Evolutionary conservation across 2,888 invertebrate species (phyloP), one percentile per base, ranked within the genome.

Genomic region (Zonitis immaculata): DNA sequence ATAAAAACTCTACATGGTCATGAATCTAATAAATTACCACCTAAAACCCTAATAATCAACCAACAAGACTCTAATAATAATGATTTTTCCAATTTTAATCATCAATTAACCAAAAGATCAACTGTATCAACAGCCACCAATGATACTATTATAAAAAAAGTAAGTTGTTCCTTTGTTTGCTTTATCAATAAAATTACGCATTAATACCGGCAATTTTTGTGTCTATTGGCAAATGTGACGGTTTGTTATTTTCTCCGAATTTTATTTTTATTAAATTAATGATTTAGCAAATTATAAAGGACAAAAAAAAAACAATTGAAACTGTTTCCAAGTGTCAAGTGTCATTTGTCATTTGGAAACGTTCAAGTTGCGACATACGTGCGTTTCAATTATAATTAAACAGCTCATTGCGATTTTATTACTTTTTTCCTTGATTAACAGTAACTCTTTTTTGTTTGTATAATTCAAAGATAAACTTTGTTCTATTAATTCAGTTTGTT

Each of bases 1-100:
- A 49, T 58, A 57, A 61, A 61, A 54, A 66, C 66, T 3, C 47
- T 68, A 52, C 59, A 61, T 42, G 64, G 64, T 6, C 56, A 53
- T 42, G 46, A 44, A 64, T 35, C 49, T 56, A 4, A 51, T 56
- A 5, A 9, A 28, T 6, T 56, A 52, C 27, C 27, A 18, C 6
- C 14, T 32, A 50, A 60, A 60, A 60, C 63, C 6, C 49, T 64
- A 18, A 42, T 61, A 7, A 46, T 64, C 6, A 51, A 57, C 20
- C 9, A 32, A 35, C 22, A 32, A 42, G n/a, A n/a, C n/a, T n/a
- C 8, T 8, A 42, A 12, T 27, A n/a, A 52, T n/a, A n/a, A n/a
- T n/a, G n/a, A n/a, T n/a, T n/a, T n/a, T n/a, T n/a, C n/a, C n/a
- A 30, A 42, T 45, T n/a, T n/a, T n/a, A 45, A 16, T 26, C 48